phyloP scores from a whole-genome alignment of 2,113 vertebrate species.

The Sinocyclocheilus maitianheensis region DNA sequence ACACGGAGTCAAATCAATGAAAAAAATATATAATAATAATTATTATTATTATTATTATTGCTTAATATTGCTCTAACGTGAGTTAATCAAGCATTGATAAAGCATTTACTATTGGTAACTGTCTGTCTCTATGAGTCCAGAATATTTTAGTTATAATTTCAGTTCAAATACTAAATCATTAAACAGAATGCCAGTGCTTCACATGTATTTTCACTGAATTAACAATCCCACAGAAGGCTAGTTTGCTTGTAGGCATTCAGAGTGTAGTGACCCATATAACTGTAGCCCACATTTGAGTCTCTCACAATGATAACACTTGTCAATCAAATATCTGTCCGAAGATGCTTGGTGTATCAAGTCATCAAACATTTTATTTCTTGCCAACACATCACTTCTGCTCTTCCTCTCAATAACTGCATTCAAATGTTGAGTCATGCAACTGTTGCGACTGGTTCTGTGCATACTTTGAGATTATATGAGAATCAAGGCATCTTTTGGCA shows the following conservation, averaged over 20 bases:
- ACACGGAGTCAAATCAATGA: not conserved
- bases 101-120: not conserved
- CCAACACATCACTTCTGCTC: slow-evolving; percentile 50
- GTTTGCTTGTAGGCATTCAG: not conserved
- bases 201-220: not conserved
- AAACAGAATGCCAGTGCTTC: not conserved
- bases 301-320: not conserved
- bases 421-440: slow-evolving; percentile 61
- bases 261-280: not conserved
- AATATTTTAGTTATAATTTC: not conserved
- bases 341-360: slow-evolving; percentile 59
- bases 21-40: not conserved
- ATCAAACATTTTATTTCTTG: slow-evolving; percentile 67
- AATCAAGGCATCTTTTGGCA: not conserved
- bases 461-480: not conserved
- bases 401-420: slow-evolving; percentile 48
- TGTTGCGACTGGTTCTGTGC: slow-evolving; percentile 9
- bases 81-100: not conserved
- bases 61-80: not conserved
- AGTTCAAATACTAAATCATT: not conserved
- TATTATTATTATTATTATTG: no score
- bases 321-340: not conserved
- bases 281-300: not conserved
- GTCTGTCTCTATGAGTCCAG: not conserved
- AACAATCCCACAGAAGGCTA: not conserved